Percentiles rank a stretch among this genome's conserved stretches.
phyloP scores from a whole-genome alignment of 2,113 vertebrate species.

The Cranoglanis bouderius region DNA sequence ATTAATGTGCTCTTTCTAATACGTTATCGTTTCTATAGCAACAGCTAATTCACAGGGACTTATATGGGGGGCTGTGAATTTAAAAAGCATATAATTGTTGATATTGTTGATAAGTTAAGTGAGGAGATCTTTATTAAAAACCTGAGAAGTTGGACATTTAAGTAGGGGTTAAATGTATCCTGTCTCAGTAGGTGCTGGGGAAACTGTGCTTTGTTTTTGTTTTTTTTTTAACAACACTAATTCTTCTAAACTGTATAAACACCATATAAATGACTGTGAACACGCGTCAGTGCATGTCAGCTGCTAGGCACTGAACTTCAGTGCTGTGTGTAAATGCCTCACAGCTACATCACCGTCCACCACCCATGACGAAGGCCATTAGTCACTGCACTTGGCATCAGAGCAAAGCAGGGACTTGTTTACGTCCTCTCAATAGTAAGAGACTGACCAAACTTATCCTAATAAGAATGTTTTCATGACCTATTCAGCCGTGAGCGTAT shows the following conservation, averaged over 20 bases:
- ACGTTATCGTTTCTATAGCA: not conserved
- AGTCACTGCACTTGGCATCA: conserved; percentile 13
- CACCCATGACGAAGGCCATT: not conserved
- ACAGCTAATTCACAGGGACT: not conserved
- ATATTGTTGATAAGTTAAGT: not conserved
- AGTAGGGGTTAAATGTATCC: not conserved
- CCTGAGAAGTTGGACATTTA: not conserved
- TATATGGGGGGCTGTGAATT: not conserved
- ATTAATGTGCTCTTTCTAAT: not conserved
- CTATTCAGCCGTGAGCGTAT: not conserved
- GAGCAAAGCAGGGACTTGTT: conserved; percentile 8
- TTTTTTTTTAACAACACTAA: not conserved
- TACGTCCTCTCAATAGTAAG: not conserved
- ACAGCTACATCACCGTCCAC: not conserved
- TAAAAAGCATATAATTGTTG: not conserved
- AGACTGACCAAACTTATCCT: not conserved
- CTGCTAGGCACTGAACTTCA: not conserved
- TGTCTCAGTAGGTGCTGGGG: not conserved
- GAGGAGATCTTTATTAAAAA: not conserved
- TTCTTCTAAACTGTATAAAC: not conserved
- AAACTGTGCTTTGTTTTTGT: not conserved
- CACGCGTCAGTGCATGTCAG: not conserved
- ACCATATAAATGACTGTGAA: not conserved
- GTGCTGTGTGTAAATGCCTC: conserved; percentile 7
- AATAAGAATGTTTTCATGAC: conserved; percentile 13